Evolutionary conservation across 2,797 vertebrate genomes (phyloP).

Genomic region (Acropternis orthonyx): DNA sequence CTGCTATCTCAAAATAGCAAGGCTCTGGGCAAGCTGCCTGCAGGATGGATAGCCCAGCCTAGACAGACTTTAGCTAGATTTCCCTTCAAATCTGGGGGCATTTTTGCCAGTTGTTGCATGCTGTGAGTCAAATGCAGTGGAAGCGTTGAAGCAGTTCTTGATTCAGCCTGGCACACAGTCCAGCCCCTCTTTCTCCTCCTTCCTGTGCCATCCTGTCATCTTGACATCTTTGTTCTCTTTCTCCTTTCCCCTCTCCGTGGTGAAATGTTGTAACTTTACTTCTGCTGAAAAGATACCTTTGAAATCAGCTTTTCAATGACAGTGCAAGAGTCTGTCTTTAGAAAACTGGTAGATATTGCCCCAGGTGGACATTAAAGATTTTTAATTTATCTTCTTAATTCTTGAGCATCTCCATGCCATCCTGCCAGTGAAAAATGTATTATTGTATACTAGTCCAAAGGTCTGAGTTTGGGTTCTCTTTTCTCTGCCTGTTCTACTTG

Average conservation of each 20-base stretch:
- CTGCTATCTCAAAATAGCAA: constrained; percentile 33
- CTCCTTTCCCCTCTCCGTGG: neutral
- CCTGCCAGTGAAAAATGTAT: neutral
- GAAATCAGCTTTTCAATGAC: neutral
- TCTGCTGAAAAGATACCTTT: neutral
- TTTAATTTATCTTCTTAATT: neutral
- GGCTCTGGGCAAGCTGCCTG: constrained; percentile 24
- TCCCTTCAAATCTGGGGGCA: neutral
- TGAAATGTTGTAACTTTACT: neutral
- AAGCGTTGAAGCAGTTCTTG: neutral
- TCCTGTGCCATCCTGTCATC: neutral
- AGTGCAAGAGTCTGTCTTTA: neutral
- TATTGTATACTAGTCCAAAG: neutral
- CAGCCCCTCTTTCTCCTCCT: neutral
- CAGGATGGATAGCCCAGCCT: constrained; percentile 50
- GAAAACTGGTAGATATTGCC: neutral
- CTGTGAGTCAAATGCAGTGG: constrained; percentile 7
- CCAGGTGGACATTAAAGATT: neutral
- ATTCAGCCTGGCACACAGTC: constrained; percentile 23
- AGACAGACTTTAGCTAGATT: neutral
- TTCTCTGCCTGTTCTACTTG: neutral
- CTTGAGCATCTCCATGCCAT: neutral
- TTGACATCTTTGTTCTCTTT: neutral
- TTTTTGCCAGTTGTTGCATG: constrained; percentile 33
- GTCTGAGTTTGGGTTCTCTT: neutral